A percentile compares a stretch with the other conserved stretches of the same genome.
These are phyloP conservation scores for Zaprionus tsacasi DNA, from an alignment of 1,140 invertebrate genomes.

Conservation along the genomic window DNA sequence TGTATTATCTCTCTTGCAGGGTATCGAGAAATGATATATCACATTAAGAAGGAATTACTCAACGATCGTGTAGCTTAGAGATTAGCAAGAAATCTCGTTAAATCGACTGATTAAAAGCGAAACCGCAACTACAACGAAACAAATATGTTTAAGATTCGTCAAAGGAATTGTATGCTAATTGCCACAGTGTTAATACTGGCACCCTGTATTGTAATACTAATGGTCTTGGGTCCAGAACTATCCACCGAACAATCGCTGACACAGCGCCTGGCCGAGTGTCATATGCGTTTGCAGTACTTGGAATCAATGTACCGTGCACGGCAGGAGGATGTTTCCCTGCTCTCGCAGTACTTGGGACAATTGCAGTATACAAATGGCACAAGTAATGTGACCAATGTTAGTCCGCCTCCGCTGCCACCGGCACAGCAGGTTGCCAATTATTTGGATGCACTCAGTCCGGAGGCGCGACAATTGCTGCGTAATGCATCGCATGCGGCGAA, in stretches of 20 bases:
- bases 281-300: constrained; percentile 89
- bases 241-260: constrained; percentile 88
- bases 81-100: neutral
- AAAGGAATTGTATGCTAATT: constrained; percentile 85
- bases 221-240: constrained; percentile 84
- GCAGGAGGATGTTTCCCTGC: constrained; percentile 88
- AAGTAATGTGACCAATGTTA: constrained; percentile 32
- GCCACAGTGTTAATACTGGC: constrained; percentile 85
- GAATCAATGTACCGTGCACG: constrained; percentile 89
- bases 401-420: constrained; percentile 30
- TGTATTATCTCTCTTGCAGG: neutral
- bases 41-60: no score
- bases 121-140: neutral
- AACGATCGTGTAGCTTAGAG: neutral
- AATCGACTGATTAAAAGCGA: neutral
- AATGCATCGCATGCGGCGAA: constrained; percentile 79
- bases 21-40: no score
- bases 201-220: constrained; percentile 85
- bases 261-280: constrained; percentile 89
- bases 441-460: constrained; percentile 84
- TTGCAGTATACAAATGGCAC: constrained; percentile 49
- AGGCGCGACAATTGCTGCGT: constrained; percentile 84
- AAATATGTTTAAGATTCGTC: constrained; percentile 76
- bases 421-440: constrained; percentile 48
- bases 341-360: constrained; percentile 87